A percentile compares a stretch with the other conserved stretches of the same genome.
Evolutionary conservation across 2,113 vertebrate genomes (phyloP).

Genomic region (Zosterops borbonicus): DNA sequence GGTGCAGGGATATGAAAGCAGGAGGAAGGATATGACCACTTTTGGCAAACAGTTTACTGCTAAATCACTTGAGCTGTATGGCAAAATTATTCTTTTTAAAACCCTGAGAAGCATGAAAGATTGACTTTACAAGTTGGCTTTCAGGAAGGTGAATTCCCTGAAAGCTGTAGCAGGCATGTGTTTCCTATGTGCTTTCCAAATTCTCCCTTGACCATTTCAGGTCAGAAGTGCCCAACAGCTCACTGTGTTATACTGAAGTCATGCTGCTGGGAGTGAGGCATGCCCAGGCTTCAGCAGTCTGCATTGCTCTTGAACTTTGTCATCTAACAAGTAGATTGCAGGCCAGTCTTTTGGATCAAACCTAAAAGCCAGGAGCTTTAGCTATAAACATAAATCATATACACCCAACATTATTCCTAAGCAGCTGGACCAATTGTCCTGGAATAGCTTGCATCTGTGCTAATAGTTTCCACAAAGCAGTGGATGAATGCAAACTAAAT

Average conservation of each 20-base stretch:
- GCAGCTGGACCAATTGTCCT: background rate
- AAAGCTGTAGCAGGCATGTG: background rate
- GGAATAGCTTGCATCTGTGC: background rate
- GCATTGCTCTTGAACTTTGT: background rate
- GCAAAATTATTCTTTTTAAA: background rate
- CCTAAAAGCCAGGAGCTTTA: background rate
- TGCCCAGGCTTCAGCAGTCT: background rate
- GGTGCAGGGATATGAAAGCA: background rate
- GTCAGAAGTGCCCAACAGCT: background rate
- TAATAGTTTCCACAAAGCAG: background rate
- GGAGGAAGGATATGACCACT: background rate
- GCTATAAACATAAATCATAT: background rate
- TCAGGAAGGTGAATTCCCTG: background rate
- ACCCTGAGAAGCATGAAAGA: background rate
- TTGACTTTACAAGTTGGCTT: background rate
- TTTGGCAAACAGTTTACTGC: background rate
- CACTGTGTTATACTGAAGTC: background rate
- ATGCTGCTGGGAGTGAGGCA: background rate
- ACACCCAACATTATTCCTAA: background rate
- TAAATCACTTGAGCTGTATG: background rate
- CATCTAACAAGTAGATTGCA: background rate
- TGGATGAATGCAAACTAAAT: background rate
- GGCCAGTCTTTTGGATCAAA: background rate
- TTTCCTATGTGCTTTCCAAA: background rate
- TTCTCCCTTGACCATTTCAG: background rate